Evolutionary conservation across 1,140 invertebrate genomes (phyloP).

Genomic region (Drosophila tani): DNA sequence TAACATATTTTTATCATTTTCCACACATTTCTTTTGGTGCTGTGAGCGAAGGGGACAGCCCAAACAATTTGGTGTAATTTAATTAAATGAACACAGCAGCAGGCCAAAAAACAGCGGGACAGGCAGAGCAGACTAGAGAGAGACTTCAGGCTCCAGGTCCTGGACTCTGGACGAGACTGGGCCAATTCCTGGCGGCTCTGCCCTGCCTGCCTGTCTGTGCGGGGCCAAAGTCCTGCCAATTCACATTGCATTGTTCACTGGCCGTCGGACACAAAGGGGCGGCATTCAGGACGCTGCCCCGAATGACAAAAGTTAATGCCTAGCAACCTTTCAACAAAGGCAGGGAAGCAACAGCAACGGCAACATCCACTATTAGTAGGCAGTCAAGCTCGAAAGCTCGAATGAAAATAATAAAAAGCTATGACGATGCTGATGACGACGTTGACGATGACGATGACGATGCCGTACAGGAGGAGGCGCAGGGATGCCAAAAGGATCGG

Average conservation of each 20-base stretch:
- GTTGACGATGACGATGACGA: slow-evolving; percentile 54
- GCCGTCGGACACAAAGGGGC: slow-evolving; percentile 22
- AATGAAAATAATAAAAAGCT: slow-evolving; percentile 81
- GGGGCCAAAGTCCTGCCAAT: slow-evolving; percentile 55
- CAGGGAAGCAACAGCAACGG: slow-evolving; percentile 42
- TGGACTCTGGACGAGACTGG: slow-evolving; percentile 9
- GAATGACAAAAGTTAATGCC: slow-evolving; percentile 82
- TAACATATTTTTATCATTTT: slow-evolving; percentile 71
- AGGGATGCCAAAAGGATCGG: neutral
- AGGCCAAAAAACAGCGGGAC: slow-evolving; percentile 67
- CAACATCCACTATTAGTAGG: slow-evolving; percentile 68
- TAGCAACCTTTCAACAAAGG: slow-evolving; percentile 74
- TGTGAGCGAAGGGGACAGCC: slow-evolving; percentile 56
- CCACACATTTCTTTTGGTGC: slow-evolving; percentile 56
- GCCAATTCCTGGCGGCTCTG: slow-evolving; percentile 7
- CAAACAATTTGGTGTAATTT: slow-evolving; percentile 82
- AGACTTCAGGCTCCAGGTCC: slow-evolving; percentile 5
- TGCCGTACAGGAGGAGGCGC: slow-evolving; percentile 35
- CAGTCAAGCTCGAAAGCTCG: slow-evolving; percentile 63
- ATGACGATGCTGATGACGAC: slow-evolving; percentile 56
- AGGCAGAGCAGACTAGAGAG: slow-evolving; percentile 39
- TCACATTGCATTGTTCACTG: slow-evolving; percentile 80
- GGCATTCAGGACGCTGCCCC: slow-evolving; percentile 31
- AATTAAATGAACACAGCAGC: slow-evolving; percentile 82
- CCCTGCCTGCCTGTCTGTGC: neutral